Evolutionary conservation across 2,888 invertebrate genomes (phyloP), one percentile per base, ranked within the genome.

Genomic region (Rhamnusium bicolor): DNA sequence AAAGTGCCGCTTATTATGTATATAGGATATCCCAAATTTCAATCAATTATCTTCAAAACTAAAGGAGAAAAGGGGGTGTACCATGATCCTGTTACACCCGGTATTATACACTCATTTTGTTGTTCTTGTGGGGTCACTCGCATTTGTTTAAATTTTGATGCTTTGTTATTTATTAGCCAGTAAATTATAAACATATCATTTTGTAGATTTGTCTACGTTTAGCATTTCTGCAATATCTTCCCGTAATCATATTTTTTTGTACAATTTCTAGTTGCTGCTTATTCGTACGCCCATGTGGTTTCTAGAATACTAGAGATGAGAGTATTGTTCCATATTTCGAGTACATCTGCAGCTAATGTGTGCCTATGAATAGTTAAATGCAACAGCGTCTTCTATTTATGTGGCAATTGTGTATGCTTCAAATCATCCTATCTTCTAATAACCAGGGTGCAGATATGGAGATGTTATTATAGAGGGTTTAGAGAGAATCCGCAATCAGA

Each of bases 361-460:
- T 24, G 53, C 7, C 51, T 51, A 53, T 53, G 54, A 54, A 46
- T 21, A 46, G 56, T 21, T 56, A 54, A 67, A 67, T 67, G 67
- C 54, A 56, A 56, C 67, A 24, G 46, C 67, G 67, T 67, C 67
- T 32, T 67, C 67, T 40, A 67, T 67, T 67, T 67, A 67, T 40
- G 54, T 19, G 46, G 53, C 53, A 29, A 32, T 65, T 53, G 18
- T 14, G 53, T 32, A 32, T 19, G 67, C 67, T 56, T 18, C 54
- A 67, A 66, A 67, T 67, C 67, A 67, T 54, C 56, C 21, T 56
- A 56, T 21, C 56, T 40, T 67, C 56, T 56, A 67, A 67, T 67
- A 67, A 67, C 16, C 61, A 32, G 27, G 32, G 51, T 56, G 67
- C 47, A 19, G 46, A 19, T 67, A 67, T 27, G 62, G 62, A 62